Evolutionary conservation across 2,113 vertebrate species (phyloP).

Genomic region (Poeciliopsis turrubarensis): DNA sequence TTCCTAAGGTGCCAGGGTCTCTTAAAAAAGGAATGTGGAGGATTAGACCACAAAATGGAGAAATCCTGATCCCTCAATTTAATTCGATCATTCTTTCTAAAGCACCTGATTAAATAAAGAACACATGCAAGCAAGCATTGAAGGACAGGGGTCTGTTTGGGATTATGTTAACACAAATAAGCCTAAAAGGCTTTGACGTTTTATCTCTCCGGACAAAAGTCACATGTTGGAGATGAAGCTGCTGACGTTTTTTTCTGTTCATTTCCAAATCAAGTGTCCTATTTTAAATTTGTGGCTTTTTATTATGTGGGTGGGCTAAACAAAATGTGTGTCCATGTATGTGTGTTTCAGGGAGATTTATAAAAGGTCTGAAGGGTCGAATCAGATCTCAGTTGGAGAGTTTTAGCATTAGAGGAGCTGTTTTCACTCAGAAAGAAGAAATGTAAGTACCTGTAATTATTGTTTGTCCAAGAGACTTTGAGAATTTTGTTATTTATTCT

Average conservation of each 20-base stretch:
- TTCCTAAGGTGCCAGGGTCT: conserved; percentile 23
- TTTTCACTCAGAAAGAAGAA: conserved; percentile 9
- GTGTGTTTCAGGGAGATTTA: conserved; percentile 39
- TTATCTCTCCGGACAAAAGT: conserved; percentile 18
- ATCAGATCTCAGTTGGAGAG: conserved; percentile 31
- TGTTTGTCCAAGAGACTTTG: fast-evolving
- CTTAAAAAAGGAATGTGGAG: conserved; percentile 13
- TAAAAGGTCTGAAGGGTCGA: conserved; percentile 56
- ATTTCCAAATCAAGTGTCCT: conserved; percentile 41
- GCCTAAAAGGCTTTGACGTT: conserved; percentile 17
- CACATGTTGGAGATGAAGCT: conserved; percentile 37
- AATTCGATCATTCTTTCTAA: conserved; percentile 57
- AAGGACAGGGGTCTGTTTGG: conserved; percentile 3
- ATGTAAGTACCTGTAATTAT: conserved; percentile 40
- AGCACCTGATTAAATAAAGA: conserved; percentile 54
- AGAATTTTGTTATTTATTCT: background rate
- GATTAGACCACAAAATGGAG: conserved; percentile 52
- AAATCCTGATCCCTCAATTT: conserved; percentile 50
- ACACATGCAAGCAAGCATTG: background rate
- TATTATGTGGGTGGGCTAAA: conserved; percentile 33
- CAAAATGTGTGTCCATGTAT: conserved; percentile 14
- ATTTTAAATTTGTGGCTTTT: conserved; percentile 19
- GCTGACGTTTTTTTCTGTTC: conserved; percentile 51
- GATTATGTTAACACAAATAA: conserved; percentile 39
- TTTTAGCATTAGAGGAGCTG: conserved; percentile 32